Base-by-base conservation (phyloP, 2,113 vertebrate genomes). In the Neotragus pygmaeus region DNA sequence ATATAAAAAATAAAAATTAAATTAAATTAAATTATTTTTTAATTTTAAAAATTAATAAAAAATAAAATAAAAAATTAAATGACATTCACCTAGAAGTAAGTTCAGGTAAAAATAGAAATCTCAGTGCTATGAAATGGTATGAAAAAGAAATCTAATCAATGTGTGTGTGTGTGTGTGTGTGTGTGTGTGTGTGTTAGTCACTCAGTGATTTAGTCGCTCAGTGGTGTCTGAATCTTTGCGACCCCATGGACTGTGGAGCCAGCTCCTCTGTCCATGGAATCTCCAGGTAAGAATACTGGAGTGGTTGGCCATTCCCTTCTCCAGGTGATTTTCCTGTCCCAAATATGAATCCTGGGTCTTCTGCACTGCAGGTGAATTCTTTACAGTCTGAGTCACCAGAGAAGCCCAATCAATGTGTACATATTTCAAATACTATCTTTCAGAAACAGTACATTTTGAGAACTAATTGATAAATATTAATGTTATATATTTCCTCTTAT, bases 11-110 rank as follows among this genome's bases (percentile, higher is more conserved):
- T 51, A 70, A 75, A 90, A 33, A 57, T 17, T 88, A 82, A 95
- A 90, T 84, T 88, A 82, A 95, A 90, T 84, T 88, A 82, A 95
- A 90, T 84, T n/a, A n/a, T n/a, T n/a, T n/a, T n/a, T n/a, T n/a
- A n/a, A n/a, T n/a, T n/a, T n/a, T n/a, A n/a, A n/a, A n/a, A n/a
- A n/a, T n/a, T n/a, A n/a, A n/a, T n/a, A n/a, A 49, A 89, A 58
- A n/a, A 73, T 51, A 70, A 75, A 90, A 33, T n/a, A n/a, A n/a
- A n/a, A n/a, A n/a, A 57, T 17, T 88, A 82, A 95, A 90, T 84
- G 27, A 47, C 23, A 86, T 53, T 86, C 43, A 62, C n/a, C 14
- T 90, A 91, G 14, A 55, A 90, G 27, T 51, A 62, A 91, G 45
- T 47, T 27, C 81, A 86, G 47, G 49, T 64, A 28, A 85, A 91